A percentile compares a stretch with the other conserved stretches of the same genome.
Conservation (phyloP, 2,797 vertebrate species). For the Delichon dasypus region DNA sequence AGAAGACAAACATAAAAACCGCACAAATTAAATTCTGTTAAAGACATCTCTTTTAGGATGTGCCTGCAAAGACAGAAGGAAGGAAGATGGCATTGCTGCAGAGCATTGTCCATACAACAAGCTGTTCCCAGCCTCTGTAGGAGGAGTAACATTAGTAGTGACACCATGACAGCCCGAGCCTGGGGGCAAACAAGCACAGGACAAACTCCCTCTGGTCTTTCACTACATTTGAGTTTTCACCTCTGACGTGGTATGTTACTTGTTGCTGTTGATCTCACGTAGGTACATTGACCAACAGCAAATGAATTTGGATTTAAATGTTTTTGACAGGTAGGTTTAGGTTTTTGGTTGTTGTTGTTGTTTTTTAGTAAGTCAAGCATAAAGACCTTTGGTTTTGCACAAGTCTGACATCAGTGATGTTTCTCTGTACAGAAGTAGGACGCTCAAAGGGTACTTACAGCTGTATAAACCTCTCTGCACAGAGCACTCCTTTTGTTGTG, state of each 20-base stretch:
- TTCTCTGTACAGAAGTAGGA: background rate
- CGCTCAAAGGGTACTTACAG: fast-evolving
- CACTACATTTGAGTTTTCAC: background rate
- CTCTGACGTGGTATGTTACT: fast-evolving
- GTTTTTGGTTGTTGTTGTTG: background rate
- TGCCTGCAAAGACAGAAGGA: background rate
- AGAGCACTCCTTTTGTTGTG: background rate
- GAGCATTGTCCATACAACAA: fast-evolving
- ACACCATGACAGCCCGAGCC: background rate
- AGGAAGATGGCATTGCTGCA: background rate
- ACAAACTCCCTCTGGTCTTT: too few relatives aligned
- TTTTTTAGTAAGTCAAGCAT: background rate
- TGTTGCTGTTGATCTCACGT: background rate
- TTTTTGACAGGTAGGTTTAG: background rate
- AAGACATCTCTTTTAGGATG: background rate
- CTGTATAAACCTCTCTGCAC: background rate
- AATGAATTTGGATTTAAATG: background rate
- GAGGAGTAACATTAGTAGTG: fast-evolving
- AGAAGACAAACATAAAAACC: background rate
- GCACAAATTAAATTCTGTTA: background rate
- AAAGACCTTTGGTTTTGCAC: background rate
- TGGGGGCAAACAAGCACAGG: fast-evolving
- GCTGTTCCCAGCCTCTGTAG: background rate
- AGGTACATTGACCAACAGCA: background rate
- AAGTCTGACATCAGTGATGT: background rate